Evolutionary conservation across 2,797 vertebrate genomes (phyloP).

Genomic region (Morus bassanus): DNA sequence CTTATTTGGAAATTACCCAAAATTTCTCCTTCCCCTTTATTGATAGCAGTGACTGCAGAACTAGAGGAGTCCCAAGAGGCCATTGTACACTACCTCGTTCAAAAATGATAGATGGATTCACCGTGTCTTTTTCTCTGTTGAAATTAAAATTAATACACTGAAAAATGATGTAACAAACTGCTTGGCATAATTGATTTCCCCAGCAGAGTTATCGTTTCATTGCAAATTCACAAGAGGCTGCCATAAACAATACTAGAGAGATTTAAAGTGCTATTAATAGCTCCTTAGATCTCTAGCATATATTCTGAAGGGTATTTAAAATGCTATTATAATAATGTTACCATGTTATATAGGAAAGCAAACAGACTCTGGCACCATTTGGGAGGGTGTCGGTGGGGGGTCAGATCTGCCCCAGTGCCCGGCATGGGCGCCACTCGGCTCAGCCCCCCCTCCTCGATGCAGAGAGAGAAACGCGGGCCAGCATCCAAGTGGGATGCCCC

Average conservation of each 20-base stretch:
- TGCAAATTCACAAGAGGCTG: neutral
- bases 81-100: neutral
- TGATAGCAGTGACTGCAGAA: neutral
- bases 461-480: fast-evolving
- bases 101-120: neutral
- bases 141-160: conserved; percentile 6
- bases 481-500: fast-evolving
- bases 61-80: neutral
- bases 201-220: neutral
- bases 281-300: neutral
- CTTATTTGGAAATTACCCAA: neutral
- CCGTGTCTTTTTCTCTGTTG: neutral
- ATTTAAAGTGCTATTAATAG: neutral
- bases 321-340: fast-evolving
- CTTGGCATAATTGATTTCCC: conserved; percentile 7
- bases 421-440: fast-evolving
- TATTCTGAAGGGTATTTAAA: neutral
- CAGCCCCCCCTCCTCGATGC: neutral
- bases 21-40: neutral
- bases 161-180: conserved; percentile 11
- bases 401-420: neutral
- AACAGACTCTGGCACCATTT: neutral
- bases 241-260: neutral
- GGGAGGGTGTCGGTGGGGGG: neutral
- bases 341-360: neutral